These are phyloP conservation scores for Spheniscus humboldti DNA, from an alignment of 2,797 vertebrate species.

Conservation along the genomic window DNA sequence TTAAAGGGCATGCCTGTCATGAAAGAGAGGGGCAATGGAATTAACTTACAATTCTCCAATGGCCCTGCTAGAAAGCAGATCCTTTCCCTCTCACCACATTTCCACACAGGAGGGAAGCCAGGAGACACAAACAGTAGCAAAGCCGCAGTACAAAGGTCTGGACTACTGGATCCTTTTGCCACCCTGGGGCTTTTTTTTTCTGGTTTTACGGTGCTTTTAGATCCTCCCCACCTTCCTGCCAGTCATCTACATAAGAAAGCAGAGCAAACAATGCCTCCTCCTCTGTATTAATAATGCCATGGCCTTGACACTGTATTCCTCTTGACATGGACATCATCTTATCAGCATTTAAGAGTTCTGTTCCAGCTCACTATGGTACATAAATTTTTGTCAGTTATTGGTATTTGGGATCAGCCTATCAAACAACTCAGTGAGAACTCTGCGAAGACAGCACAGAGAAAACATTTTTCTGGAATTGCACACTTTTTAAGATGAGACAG, in stretches of 20 bases:
- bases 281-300: background rate
- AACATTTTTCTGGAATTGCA: background rate
- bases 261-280: background rate
- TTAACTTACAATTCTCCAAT: background rate
- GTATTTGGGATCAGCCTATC: background rate
- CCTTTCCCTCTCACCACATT: background rate
- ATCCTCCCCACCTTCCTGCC: background rate
- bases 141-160: background rate
- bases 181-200: background rate
- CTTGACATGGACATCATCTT: background rate
- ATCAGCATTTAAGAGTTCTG: background rate
- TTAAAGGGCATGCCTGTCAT: constrained; percentile 95
- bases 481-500: background rate
- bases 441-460: background rate
- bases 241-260: background rate
- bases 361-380: background rate
- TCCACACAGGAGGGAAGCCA: background rate
- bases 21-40: background rate
- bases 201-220: background rate
- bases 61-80: background rate
- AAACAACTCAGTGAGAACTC: background rate
- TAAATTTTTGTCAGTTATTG: background rate
- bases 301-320: background rate
- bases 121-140: background rate
- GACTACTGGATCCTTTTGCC: background rate